Evolutionary conservation across 2,888 invertebrate species (phyloP), one percentile per base, ranked within the genome.

Genomic region (Ptychoptera albimana): DNA sequence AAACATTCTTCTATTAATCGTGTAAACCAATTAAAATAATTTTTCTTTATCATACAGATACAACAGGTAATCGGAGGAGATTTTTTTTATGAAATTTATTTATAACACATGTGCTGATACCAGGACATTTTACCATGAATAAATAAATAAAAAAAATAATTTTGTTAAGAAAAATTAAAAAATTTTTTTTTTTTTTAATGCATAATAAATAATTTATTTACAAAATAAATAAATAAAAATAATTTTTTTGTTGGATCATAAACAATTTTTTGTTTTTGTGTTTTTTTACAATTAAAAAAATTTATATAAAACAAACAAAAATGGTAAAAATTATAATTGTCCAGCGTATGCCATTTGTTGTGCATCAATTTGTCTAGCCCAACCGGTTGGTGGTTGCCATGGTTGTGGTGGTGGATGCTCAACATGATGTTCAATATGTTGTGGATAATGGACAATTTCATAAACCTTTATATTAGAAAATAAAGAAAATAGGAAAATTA

Each of bases 401-500:
- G 61, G 63, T 10, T 63, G 60, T 11, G 61, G 55, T n/a, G 60
- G 55, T 41, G 46, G 46, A 48, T 51, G 48, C 11, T 39, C 39
- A 11, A 41, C 38, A 44, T 47, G 43, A 40, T 47, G 76, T 54
- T 77, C 43, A 44, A 43, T 72, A 13, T 76, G 75, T 54, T 77
- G 78, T 31, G 82, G 82, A 58, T 83, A 84, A 63, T 87, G 86
- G 52, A 86, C 79, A 41, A 87, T 84, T 69, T 88, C 87, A 58
- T 87, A 87, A 54, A 82, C 67, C 70, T 68, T 43, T n/a, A 45
- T n/a, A n/a, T 48, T 14, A 14, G 1, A 23, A 51, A 54, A 49
- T 45, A 48, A 37, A 40, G 36, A 32, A 37, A 44, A n/a, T n/a
- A n/a, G 13, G 42, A 39, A 44, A 47, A 49, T 38, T 37, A 42